These are phyloP conservation scores for Rachycentron canadum DNA, from an alignment of 2,797 vertebrate species.

Conservation along the genomic window DNA sequence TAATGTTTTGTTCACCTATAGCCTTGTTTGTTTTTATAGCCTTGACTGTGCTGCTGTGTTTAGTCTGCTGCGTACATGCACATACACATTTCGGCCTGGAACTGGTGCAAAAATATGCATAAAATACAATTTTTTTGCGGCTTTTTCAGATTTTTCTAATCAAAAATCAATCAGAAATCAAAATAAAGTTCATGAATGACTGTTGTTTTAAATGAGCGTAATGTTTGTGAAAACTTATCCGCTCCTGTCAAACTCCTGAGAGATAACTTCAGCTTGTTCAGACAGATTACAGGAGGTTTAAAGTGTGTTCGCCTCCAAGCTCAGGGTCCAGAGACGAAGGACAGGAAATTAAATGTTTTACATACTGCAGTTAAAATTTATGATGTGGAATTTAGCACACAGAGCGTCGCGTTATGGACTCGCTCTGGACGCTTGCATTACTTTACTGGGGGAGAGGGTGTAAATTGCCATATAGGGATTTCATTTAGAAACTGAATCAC, in stretches of 20 bases:
- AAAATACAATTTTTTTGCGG: background rate
- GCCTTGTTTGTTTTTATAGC: background rate
- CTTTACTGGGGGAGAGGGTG: conserved; percentile 12
- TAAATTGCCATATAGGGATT: conserved; percentile 52
- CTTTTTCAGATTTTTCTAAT: background rate
- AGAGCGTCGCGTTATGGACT: conserved; percentile 26
- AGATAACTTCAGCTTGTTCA: conserved; percentile 7
- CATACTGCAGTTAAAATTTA: conserved; percentile 60
- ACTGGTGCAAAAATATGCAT: background rate
- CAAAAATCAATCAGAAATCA: background rate
- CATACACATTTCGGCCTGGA: background rate
- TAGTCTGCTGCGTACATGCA: background rate
- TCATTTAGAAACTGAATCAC: conserved; percentile 20
- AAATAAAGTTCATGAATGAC: rapidly evolving
- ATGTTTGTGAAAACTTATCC: background rate
- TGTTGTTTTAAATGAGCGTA: background rate
- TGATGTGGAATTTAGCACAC: conserved; percentile 53
- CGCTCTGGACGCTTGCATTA: background rate
- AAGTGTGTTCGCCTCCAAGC: conserved; percentile 26
- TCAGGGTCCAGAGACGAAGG: conserved; percentile 11
- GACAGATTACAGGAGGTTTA: conserved; percentile 25
- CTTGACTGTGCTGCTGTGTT: background rate
- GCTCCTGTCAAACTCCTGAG: background rate
- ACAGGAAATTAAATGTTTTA: conserved; percentile 75
- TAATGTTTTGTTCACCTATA: background rate